Conservation (phyloP, 2,888 invertebrate species). For the Acheta domesticus region DNA sequence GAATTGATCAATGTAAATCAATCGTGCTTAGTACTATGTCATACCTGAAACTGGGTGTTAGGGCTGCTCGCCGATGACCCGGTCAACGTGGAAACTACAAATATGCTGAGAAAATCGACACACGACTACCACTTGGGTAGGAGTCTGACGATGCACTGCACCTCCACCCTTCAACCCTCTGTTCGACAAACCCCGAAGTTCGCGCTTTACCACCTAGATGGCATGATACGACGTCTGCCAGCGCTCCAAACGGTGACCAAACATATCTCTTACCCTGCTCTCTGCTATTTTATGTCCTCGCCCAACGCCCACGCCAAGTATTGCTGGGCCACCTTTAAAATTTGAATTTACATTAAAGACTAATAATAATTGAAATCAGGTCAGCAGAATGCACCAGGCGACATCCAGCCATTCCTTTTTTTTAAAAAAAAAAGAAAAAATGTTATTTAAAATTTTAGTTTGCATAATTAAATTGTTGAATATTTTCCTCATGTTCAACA, state of each 20-base stretch:
- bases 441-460: too few species aligned
- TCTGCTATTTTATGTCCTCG: too few species aligned
- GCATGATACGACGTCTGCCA: neutral
- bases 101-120: neutral
- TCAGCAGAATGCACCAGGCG: too few species aligned
- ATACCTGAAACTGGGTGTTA: neutral
- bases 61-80: neutral
- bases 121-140: neutral
- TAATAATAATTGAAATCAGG: too few species aligned
- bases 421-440: too few species aligned
- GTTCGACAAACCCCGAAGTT: neutral
- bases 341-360: too few species aligned
- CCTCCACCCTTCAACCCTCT: slow-evolving; percentile 5
- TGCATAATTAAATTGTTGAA: too few species aligned
- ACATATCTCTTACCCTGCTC: neutral
- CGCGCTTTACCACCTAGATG: neutral
- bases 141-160: slow-evolving; percentile 18
- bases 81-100: slow-evolving; percentile 10
- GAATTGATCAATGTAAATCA: too few species aligned
- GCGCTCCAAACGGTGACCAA: neutral
- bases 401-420: too few species aligned
- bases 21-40: neutral
- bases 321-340: too few species aligned
- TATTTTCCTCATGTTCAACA: too few species aligned
- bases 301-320: too few species aligned